A percentile compares a stretch with the other conserved stretches of the same genome.
Conservation (phyloP, 2,113 vertebrate genomes). For the Syrrhaptes paradoxus region DNA sequence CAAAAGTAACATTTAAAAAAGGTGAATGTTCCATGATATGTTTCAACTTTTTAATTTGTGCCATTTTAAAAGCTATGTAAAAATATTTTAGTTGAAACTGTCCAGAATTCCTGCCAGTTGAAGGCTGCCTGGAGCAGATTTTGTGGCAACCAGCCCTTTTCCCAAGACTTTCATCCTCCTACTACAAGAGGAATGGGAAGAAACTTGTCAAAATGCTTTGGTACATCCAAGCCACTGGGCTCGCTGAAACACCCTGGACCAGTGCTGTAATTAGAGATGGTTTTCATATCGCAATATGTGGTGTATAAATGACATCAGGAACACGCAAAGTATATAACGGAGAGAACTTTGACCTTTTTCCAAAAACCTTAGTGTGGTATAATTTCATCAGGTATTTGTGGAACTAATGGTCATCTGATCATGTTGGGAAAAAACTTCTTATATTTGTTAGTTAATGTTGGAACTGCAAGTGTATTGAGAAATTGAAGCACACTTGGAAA, state of each 20-base stretch:
- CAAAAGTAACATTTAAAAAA: constrained; percentile 41
- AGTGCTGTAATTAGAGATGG: background rate
- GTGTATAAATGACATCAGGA: background rate
- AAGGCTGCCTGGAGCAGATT: background rate
- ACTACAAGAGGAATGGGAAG: background rate
- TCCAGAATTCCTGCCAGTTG: constrained; percentile 36
- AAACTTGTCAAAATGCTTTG: background rate
- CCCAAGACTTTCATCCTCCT: constrained; percentile 21
- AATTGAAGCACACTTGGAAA: background rate
- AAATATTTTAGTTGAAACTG: constrained; percentile 52
- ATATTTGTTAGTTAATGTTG: background rate
- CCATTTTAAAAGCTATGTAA: constrained; percentile 41
- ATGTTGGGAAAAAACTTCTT: background rate
- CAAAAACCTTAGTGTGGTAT: background rate
- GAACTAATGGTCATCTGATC: background rate
- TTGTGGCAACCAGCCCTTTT: constrained; percentile 48
- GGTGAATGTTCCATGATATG: constrained; percentile 50
- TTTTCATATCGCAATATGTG: background rate
- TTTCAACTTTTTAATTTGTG: constrained; percentile 50
- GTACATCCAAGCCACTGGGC: background rate
- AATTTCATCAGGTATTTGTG: background rate
- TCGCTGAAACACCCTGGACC: background rate
- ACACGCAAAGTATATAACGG: background rate
- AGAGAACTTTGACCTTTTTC: background rate
- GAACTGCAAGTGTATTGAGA: background rate